Base-by-base conservation (phyloP, 2,888 invertebrate species). In the Rotaria magnacalcarata region DNA sequence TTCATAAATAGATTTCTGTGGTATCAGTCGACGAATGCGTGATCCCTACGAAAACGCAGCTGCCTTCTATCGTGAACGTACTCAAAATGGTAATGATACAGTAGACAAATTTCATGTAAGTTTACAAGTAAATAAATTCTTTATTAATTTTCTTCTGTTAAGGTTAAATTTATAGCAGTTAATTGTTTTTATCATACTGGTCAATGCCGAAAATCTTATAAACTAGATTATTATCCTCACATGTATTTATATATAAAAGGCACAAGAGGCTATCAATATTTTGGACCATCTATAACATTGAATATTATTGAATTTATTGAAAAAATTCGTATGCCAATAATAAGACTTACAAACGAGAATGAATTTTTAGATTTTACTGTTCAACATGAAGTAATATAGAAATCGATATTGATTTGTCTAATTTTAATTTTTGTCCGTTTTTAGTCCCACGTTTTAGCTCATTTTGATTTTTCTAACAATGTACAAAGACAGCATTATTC, bases 21-120 rank as follows among this genome's bases (percentile, higher is more conserved):
- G 75, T 75, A 75, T 75, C 24, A 75, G 75, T 75, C 75, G 75
- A 43, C 75, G 75, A 4, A 75, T 75, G 75, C 75, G 75, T 19
- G 75, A 75, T 21, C 75, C 75, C 14, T 75, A 11, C 47, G 75
- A 75, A 14, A 75, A 75, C 43, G 75, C 75, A 11, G 75, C 75
- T 24, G 21, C 21, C 21, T 75, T 43, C 24, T 75, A 75, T n/a
- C 47, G 47, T 24, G 75, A 75, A 75, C 75, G 47, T 43, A 75
- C 21, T 75, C 75, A 3, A 10, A 0, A 75, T 75, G 75, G 10
- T 0, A 75, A 75, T 75, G 10, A 7, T 24, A 75, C 75, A 43
- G 19, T 75, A 47, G 75, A 75, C n/a, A 75, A 41, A 75, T 75
- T 75, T 75, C 75, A 75, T 75, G 75, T 75, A 24, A 75, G 41